phyloP scores from a whole-genome alignment of 2,888 invertebrate species.

The Caenorhabditis imperialis region DNA sequence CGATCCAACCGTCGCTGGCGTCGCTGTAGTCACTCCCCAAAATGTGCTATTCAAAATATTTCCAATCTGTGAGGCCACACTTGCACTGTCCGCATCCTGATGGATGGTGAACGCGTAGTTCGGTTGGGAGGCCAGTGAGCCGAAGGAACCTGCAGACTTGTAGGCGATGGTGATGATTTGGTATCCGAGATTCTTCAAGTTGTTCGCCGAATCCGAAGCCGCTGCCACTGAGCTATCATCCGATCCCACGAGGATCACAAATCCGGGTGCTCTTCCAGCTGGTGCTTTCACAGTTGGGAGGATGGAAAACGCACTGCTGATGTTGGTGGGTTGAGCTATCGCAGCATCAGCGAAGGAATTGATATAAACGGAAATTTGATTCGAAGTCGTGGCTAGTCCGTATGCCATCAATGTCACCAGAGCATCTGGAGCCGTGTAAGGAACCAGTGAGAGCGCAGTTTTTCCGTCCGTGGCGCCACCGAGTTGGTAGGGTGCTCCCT shows the following conservation, averaged over 20 bases:
- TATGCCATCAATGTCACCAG: conserved; percentile 4
- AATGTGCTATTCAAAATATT: conserved; percentile 13
- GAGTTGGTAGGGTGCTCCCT: conserved; percentile 19
- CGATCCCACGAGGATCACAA: conserved; percentile 30
- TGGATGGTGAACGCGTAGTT: conserved; percentile 18
- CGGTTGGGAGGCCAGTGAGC: conserved; percentile 7
- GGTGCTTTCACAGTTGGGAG: conserved; percentile 11
- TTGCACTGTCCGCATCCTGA: conserved; percentile 6
- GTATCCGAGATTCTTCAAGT: conserved; percentile 22
- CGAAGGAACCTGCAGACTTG: conserved; percentile 14
- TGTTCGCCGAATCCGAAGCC: conserved; percentile 12
- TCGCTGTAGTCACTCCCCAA: conserved; percentile 1
- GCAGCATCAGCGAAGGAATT: neutral
- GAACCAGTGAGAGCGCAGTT: conserved; percentile 27
- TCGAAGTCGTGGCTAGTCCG: neutral
- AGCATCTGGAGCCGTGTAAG: conserved; percentile 15
- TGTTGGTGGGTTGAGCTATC: neutral
- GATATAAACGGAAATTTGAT: neutral
- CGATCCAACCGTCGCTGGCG: neutral
- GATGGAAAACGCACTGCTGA: conserved; percentile 17
- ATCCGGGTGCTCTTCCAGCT: conserved; percentile 18
- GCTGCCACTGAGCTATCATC: conserved; percentile 1
- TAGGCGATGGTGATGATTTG: conserved; percentile 31
- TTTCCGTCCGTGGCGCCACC: neutral
- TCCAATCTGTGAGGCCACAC: conserved; percentile 22